These are phyloP conservation scores for Pterois miles DNA, from an alignment of 2,797 vertebrate species.

Conservation along the genomic window DNA sequence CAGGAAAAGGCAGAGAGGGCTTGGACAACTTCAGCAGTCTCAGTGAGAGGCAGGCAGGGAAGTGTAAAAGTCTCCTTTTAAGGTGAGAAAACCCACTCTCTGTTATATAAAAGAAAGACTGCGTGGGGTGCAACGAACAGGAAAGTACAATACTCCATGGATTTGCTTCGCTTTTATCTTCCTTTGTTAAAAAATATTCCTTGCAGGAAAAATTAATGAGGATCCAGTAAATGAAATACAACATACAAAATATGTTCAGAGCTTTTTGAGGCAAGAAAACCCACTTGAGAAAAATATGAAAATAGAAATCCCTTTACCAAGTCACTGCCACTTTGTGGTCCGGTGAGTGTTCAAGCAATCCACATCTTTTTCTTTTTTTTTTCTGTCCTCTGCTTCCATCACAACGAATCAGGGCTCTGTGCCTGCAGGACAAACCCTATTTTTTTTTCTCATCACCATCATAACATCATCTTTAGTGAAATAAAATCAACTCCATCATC, in stretches of 20 bases:
- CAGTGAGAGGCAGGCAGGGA: constrained; percentile 72
- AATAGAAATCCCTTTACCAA: constrained; percentile 56
- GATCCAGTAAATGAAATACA: constrained; percentile 17
- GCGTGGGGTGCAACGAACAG: constrained; percentile 66
- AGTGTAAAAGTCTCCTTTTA: constrained; percentile 85
- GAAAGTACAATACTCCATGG: constrained; percentile 57
- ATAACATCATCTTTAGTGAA: constrained; percentile 29
- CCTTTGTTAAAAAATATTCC: constrained; percentile 37
- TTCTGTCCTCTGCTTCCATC: constrained; percentile 68
- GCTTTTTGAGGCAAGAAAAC: constrained; percentile 15
- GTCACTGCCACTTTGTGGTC: constrained; percentile 56
- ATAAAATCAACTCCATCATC: constrained; percentile 34
- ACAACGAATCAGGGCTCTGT: constrained; percentile 59
- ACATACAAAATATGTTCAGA: constrained; percentile 25
- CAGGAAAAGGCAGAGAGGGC: constrained; percentile 70
- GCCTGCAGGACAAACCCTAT: constrained; percentile 49
- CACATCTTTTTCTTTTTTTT: constrained; percentile 60
- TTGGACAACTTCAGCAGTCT: constrained; percentile 69
- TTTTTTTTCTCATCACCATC: constrained; percentile 45
- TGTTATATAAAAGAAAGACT: constrained; percentile 77
- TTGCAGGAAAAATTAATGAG: constrained; percentile 31
- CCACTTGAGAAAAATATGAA: constrained; percentile 25
- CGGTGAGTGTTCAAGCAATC: constrained; percentile 50
- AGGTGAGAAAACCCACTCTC: constrained; percentile 84
- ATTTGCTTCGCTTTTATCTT: constrained; percentile 55